A percentile compares a stretch with the other conserved stretches of the same genome.
These are phyloP conservation scores for Chitala chitala DNA, from an alignment of 2,113 vertebrate genomes.

Conservation along the genomic window DNA sequence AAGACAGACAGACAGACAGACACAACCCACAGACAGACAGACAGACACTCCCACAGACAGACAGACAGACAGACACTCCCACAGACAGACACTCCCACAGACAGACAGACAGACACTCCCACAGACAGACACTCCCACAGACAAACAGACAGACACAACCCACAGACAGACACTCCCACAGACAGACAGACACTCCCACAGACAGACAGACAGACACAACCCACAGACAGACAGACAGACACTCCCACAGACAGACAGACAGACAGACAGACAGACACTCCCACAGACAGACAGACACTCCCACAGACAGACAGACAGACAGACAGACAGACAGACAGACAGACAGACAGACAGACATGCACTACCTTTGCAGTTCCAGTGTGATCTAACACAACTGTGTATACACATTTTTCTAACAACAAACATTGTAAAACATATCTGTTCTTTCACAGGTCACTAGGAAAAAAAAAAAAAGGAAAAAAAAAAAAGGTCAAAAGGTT, in stretches of 20 bases:
- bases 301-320: not conserved
- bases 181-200: no score
- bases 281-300: constrained; percentile 17
- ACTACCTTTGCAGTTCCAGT: not conserved
- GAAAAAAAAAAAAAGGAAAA: no score
- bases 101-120: not conserved
- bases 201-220: constrained; percentile 35
- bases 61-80: not conserved
- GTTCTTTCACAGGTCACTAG: not conserved
- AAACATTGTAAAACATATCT: not conserved
- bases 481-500: no score
- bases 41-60: constrained; percentile 4
- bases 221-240: not conserved
- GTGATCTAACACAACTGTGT: no score
- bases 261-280: constrained; percentile 15
- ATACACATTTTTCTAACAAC: not conserved
- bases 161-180: no score
- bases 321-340: no score
- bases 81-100: constrained; percentile 24
- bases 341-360: no score
- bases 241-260: no score
- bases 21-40: constrained; percentile 22
- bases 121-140: not conserved
- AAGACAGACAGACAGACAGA: constrained; percentile 30
- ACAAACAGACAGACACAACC: no score